A percentile compares a stretch with the other conserved stretches of the same genome.
Evolutionary conservation across 2,113 vertebrate species (phyloP).

Genomic region (Cyanoderma ruficeps): DNA sequence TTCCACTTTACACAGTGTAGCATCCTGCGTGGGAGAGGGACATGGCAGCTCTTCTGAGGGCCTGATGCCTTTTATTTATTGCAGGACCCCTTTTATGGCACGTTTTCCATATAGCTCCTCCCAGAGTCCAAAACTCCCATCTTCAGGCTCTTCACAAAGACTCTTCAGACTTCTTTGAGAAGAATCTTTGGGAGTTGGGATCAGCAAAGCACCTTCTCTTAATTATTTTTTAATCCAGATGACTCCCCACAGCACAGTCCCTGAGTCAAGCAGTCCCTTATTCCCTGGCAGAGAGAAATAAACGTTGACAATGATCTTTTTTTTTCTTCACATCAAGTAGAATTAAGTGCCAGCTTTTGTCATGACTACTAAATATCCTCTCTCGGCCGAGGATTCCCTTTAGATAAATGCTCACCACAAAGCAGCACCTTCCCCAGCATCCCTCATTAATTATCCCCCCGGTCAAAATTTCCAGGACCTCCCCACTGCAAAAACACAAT

Average conservation of each 20-base stretch:
- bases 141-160: not conserved
- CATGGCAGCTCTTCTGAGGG: not conserved
- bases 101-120: not conserved
- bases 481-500: not conserved
- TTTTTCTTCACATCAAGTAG: not conserved
- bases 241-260: not conserved
- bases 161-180: not conserved
- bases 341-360: not conserved
- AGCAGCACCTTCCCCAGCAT: not conserved
- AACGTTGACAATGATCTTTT: not conserved
- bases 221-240: not conserved
- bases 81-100: not conserved
- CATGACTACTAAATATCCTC: not conserved
- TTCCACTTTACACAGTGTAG: not conserved
- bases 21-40: rapidly evolving
- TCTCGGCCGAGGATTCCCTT: not conserved
- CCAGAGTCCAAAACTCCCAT: not conserved
- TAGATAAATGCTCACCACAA: not conserved
- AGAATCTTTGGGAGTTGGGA: not conserved
- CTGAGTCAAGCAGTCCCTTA: not conserved
- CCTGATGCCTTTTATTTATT: not conserved
- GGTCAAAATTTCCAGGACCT: not conserved
- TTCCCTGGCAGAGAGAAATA: not conserved
- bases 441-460: not conserved
- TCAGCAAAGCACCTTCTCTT: not conserved